Conservation (phyloP, 2,113 vertebrate species). For the Anthoscopus minutus region DNA sequence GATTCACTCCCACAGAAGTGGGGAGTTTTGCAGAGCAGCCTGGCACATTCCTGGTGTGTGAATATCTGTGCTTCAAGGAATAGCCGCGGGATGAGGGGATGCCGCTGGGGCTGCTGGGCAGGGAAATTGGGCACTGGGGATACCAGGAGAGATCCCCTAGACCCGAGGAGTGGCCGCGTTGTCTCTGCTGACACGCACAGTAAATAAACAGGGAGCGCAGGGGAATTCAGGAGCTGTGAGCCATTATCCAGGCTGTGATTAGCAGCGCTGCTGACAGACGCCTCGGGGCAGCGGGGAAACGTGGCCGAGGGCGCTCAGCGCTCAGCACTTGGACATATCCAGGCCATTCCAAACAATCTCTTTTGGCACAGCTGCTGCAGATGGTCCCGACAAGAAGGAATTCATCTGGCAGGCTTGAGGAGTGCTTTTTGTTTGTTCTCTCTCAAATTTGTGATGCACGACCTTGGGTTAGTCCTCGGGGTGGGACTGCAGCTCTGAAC, state of each 20-base stretch:
- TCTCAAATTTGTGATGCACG: background rate
- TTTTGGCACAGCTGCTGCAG: slow-evolving; percentile 31
- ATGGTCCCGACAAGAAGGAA: background rate
- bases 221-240: background rate
- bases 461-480: background rate
- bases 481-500: background rate
- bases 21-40: background rate
- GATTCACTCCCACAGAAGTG: background rate
- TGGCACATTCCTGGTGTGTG: accelerated
- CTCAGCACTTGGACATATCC: background rate
- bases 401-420: background rate
- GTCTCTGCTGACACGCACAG: background rate
- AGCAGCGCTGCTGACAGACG: background rate
- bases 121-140: background rate
- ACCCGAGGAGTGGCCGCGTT: accelerated
- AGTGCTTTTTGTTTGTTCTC: background rate
- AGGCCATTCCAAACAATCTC: background rate
- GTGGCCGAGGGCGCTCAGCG: background rate
- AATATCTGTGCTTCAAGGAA: background rate
- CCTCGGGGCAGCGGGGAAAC: background rate
- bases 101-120: background rate
- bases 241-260: background rate
- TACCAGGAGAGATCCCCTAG: background rate
- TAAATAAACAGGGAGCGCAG: background rate
- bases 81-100: background rate